phyloP scores from a whole-genome alignment of 2,888 invertebrate species.

The Sipha maydis region DNA sequence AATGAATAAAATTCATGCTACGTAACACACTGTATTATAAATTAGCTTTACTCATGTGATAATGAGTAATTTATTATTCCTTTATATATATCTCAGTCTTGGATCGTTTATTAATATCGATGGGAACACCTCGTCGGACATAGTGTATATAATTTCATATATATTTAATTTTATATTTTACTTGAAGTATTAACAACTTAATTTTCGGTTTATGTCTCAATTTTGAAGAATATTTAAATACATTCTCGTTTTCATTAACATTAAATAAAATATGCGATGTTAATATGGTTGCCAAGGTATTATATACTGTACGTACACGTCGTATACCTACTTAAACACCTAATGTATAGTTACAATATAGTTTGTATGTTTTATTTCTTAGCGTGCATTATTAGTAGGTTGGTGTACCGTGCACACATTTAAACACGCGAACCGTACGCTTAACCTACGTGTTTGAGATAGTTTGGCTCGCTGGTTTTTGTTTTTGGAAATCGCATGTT shows the following conservation, averaged over 20 bases:
- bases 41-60: background rate
- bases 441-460: slow-evolving; percentile 1
- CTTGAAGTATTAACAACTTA: slow-evolving; percentile 12
- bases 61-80: slow-evolving; percentile 4
- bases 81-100: background rate
- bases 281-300: slow-evolving; percentile 12
- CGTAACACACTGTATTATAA: background rate
- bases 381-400: background rate
- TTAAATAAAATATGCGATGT: background rate
- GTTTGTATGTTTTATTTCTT: slow-evolving; percentile 3
- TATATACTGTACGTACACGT: background rate
- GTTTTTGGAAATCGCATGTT: slow-evolving; percentile 30
- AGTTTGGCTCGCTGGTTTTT: background rate
- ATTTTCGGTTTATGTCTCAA: slow-evolving; percentile 21
- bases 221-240: slow-evolving; percentile 25
- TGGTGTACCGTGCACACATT: background rate
- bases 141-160: background rate
- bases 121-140: slow-evolving; percentile 16
- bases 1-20: background rate
- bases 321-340: background rate
- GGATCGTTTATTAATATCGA: slow-evolving; percentile 1
- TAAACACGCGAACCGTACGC: background rate
- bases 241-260: slow-evolving; percentile 25
- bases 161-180: slow-evolving; percentile 9
- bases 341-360: background rate